Evolutionary conservation across 2,888 invertebrate genomes (phyloP).

Genomic region (Melieria picta): DNA sequence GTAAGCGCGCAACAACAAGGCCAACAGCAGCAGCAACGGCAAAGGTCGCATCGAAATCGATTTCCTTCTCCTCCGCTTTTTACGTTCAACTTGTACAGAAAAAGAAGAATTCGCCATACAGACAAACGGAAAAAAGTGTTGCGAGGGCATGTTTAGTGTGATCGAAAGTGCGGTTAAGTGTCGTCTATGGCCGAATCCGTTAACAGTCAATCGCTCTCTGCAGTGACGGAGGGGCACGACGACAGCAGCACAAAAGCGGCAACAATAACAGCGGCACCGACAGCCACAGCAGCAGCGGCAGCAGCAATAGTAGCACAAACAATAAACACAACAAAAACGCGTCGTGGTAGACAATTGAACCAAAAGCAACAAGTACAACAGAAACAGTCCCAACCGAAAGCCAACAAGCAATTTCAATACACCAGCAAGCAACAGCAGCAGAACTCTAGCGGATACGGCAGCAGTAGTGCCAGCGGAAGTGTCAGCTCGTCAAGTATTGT

Average conservation of each 20-base stretch:
- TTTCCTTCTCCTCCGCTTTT: slow-evolving; percentile 17
- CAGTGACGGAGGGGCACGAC: slow-evolving; percentile 74
- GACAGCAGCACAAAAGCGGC: slow-evolving; percentile 53
- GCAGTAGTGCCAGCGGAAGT: slow-evolving; percentile 18
- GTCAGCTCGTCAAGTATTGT: slow-evolving; percentile 2
- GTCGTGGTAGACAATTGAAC: slow-evolving; percentile 36
- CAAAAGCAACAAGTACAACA: slow-evolving; percentile 37
- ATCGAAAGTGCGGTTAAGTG: slow-evolving; percentile 76
- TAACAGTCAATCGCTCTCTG: slow-evolving; percentile 80
- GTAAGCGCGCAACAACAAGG: slow-evolving; percentile 12
- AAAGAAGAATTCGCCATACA: slow-evolving; percentile 36
- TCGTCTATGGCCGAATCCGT: slow-evolving; percentile 93
- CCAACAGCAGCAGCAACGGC: slow-evolving; percentile 8
- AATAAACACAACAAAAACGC: slow-evolving; percentile 40
- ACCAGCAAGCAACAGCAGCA: slow-evolving; percentile 35
- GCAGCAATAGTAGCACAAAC: slow-evolving; percentile 42
- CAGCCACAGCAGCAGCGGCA: slow-evolving; percentile 44
- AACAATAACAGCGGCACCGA: slow-evolving; percentile 42
- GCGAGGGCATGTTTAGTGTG: slow-evolving; percentile 66
- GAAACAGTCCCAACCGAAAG: slow-evolving; percentile 40
- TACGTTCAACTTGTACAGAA: slow-evolving; percentile 24
- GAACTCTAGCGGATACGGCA: slow-evolving; percentile 15
- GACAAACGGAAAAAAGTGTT: slow-evolving; percentile 45
- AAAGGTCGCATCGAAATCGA: background rate
- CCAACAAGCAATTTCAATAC: slow-evolving; percentile 22